A percentile compares a stretch with the other conserved stretches of the same genome.
Conservation (phyloP, 2,888 invertebrate genomes). For the Drosophila monieri region DNA sequence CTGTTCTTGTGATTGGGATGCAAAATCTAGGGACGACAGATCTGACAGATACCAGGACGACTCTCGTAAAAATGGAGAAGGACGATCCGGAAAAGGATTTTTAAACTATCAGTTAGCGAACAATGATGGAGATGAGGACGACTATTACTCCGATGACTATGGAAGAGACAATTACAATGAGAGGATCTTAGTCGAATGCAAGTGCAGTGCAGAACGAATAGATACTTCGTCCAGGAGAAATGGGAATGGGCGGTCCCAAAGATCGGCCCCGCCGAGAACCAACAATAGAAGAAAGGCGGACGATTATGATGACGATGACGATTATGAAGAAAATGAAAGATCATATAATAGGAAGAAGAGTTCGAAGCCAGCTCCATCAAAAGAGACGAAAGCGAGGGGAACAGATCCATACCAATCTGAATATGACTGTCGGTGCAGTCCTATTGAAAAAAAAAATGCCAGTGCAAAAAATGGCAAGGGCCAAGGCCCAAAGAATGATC, state of each 20-base stretch:
- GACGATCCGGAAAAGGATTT: background rate
- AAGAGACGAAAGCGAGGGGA: background rate
- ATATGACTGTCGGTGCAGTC: background rate
- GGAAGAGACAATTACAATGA: background rate
- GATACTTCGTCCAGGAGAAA: background rate
- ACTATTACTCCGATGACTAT: background rate
- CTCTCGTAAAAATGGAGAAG: background rate
- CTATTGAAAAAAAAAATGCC: too few relatives aligned
- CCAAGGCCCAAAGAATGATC: too few relatives aligned
- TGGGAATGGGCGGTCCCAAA: background rate
- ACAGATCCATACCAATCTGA: background rate
- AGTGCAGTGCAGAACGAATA: background rate
- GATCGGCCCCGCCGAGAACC: background rate
- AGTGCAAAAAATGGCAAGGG: background rate
- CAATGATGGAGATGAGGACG: background rate
- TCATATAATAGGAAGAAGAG: background rate
- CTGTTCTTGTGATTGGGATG: background rate
- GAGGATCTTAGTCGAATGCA: background rate
- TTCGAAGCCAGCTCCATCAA: background rate
- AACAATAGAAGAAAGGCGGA: background rate
- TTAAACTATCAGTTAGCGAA: background rate
- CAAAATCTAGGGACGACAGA: background rate
- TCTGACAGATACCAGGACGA: background rate
- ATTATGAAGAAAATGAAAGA: background rate
- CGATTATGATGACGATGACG: background rate